These are phyloP conservation scores for Pseudomyrmex sp. DNA, from an alignment of 1,140 invertebrate species.

Conservation along the genomic window DNA sequence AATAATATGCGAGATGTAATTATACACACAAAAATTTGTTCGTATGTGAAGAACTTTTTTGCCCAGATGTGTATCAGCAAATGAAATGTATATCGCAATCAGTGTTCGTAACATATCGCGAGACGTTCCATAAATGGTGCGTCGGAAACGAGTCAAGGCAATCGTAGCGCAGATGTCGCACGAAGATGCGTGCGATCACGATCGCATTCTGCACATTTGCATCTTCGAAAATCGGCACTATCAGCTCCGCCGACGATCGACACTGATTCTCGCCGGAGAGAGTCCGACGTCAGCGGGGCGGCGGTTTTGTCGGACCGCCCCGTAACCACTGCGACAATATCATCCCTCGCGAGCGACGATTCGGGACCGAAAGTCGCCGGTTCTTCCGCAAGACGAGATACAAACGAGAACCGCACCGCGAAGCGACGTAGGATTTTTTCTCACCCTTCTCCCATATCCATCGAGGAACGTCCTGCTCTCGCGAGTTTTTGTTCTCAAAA, in stretches of 20 bases:
- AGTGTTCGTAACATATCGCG: not conserved
- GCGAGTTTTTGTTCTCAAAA: not conserved
- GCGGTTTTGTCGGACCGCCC: not conserved
- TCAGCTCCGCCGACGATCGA: not conserved
- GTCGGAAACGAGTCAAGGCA: not conserved
- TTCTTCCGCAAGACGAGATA: too few species aligned
- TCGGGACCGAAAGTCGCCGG: slow-evolving; percentile 16
- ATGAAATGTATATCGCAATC: not conserved
- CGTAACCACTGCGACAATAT: not conserved
- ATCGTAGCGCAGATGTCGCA: not conserved
- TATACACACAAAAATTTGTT: too few species aligned
- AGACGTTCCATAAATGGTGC: not conserved
- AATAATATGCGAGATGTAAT: too few species aligned
- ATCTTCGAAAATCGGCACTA: too few species aligned
- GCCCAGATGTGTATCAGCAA: not conserved
- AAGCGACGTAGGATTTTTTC: not conserved
- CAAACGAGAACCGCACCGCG: not conserved
- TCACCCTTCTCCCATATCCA: not conserved
- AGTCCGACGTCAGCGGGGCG: not conserved
- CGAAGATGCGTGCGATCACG: not conserved
- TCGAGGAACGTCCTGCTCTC: not conserved
- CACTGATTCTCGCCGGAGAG: not conserved
- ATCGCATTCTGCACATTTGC: not conserved
- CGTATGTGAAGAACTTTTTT: not conserved
- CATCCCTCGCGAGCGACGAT: not conserved